Evolutionary conservation across 2,888 invertebrate species (phyloP).

Genomic region (Perithous albicinctus): DNA sequence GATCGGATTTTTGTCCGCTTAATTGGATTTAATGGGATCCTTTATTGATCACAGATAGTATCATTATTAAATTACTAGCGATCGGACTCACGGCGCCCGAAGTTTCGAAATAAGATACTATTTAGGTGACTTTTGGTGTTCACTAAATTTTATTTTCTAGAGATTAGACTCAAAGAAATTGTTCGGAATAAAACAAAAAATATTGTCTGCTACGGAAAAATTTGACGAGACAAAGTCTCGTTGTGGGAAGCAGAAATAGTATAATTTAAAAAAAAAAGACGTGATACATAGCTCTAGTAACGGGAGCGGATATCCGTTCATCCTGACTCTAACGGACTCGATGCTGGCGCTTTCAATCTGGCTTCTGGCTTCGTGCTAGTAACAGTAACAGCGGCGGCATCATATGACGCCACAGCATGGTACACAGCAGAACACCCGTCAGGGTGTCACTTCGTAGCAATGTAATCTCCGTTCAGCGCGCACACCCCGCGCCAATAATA

Average conservation of each 20-base stretch:
- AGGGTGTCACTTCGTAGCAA: conserved; percentile 79
- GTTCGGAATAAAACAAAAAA: background rate
- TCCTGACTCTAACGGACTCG: conserved; percentile 37
- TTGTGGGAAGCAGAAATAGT: background rate
- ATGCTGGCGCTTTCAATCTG: conserved; percentile 44
- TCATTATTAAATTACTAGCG: no score
- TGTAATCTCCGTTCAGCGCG: conserved; percentile 80
- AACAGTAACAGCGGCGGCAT: background rate
- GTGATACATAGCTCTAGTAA: conserved; percentile 48
- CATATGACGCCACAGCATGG: conserved; percentile 28
- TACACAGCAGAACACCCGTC: conserved; percentile 51
- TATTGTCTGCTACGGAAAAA: conserved; percentile 13
- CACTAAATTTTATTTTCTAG: no score
- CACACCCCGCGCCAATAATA: conserved; percentile 74
- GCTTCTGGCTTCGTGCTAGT: conserved; percentile 31
- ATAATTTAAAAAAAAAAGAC: conserved; percentile 1
- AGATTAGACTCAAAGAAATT: no score
- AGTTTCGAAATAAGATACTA: no score
- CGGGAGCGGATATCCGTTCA: conserved; percentile 65
- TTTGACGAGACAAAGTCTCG: background rate
- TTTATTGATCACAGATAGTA: no score
- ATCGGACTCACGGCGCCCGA: no score
- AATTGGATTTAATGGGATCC: no score
- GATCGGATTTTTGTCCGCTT: no score
- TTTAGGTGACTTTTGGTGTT: no score